Base-by-base conservation (phyloP, 2,888 invertebrate genomes). In the Heliconius ethilla region DNA sequence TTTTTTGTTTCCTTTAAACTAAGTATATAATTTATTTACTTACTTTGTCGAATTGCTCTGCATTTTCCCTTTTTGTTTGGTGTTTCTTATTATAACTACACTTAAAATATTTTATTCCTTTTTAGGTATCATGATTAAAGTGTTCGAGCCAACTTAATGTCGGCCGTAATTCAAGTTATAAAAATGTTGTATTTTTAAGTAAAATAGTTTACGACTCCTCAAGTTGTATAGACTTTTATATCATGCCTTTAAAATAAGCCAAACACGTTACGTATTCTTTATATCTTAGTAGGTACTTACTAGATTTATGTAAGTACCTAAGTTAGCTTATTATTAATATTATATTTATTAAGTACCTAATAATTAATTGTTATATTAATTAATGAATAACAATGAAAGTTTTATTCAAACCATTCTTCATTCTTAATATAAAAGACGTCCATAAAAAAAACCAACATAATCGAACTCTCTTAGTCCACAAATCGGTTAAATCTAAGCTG, bases 11-110 rank as follows among this genome's bases (percentile, higher is more conserved):
- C n/a, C 3, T 59, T 59, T 10, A n/a, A 59, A 59, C n/a, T n/a
- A 59, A n/a, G n/a, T 10, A 22, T 59, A n/a, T 59, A 59, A 59
- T n/a, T 59, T 59, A n/a, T n/a, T 59, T 59, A 59, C 55, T 10
- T 59, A 59, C n/a, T 11, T 59, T 59, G n/a, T n/a, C 11, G n/a
- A 59, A 29, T 6, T 63, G 63, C n/a, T 33, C 40, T 67, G 5
- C 37, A 67, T 67, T 67, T 67, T 67, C 67, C 25, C 25, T 37
- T n/a, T 63, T 27, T 29, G 27, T 7, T n/a, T 22, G n/a, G n/a
- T 40, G 40, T 40, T 67, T 67, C 15, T 67, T 66, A 29, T 65
- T 67, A 22, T 67, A 40, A 40, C 67, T n/a, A 67, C 40, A 40
- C 11, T 67, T 40, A 40, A 67, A 67, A 37, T 67, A 67, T 67